phyloP scores from a whole-genome alignment of 2,113 vertebrate species.

The Calypte anna region DNA sequence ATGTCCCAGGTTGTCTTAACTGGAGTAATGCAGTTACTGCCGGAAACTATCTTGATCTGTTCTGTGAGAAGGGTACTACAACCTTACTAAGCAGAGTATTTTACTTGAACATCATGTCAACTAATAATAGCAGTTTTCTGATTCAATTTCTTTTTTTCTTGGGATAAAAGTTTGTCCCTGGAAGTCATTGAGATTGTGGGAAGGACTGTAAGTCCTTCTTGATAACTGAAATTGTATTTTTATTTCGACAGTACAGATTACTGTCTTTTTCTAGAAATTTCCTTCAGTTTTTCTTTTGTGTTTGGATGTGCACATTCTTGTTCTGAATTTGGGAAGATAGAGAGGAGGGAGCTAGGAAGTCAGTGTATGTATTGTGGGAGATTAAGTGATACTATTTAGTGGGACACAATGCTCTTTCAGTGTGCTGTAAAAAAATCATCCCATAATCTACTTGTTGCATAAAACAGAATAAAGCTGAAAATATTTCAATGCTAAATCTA shows the following conservation, averaged over 20 bases:
- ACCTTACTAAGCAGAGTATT: conserved; percentile 36
- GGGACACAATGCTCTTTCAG: neutral
- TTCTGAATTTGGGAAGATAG: neutral
- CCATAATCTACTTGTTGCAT: neutral
- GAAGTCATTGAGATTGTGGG: neutral
- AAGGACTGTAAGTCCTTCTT: neutral
- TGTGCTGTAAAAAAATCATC: neutral
- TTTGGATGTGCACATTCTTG: neutral
- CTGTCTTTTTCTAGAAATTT: neutral
- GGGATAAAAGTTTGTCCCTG: neutral
- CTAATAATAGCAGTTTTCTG: neutral
- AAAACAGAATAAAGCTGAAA: neutral
- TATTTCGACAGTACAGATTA: neutral
- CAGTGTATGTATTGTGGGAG: neutral
- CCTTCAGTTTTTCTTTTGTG: neutral
- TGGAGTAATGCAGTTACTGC: neutral
- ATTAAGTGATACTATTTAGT: neutral
- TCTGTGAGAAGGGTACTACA: conserved; percentile 30
- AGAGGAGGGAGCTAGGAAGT: neutral
- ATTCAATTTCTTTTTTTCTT: neutral
- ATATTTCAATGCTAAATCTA: neutral
- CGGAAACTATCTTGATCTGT: conserved; percentile 29
- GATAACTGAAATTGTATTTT: neutral
- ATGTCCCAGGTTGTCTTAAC: conserved; percentile 12
- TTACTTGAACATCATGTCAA: conserved; percentile 6